Evolutionary conservation across 2,888 invertebrate species (phyloP), one percentile per base, ranked within the genome.

Genomic region (Brachycybe producta): DNA sequence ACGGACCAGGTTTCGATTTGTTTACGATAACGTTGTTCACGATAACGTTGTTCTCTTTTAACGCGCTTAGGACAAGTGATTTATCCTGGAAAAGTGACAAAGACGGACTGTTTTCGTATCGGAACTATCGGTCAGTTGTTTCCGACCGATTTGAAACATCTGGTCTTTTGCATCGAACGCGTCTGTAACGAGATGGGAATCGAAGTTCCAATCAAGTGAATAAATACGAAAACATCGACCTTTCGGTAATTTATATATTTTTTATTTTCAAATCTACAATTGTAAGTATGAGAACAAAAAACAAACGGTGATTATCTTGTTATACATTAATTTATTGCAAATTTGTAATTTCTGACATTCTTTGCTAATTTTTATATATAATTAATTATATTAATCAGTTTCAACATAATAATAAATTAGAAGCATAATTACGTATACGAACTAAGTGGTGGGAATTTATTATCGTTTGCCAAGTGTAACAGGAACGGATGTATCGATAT

Each of bases 81-180:
- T 52, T 71, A 71, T 56, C 70, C 71, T 8, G 71, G 71, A 3
- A 70, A 70, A 59, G 66, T 70, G 28, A 61, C 68, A 17, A 59
- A 65, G 35, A 64, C 65, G 0, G 65, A 69, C 52, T 68, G 68
- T 54, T 71, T 72, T 59, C 64, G 71, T 3, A 68, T 72, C 43
- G 71, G 70, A 38, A 70, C 64, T 59, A 71, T 71, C 48, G 71
- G 71, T 2, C 61, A 70, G 54, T 56, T 71, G 21, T 63, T 62
- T 51, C 64, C 66, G 1, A 55, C 59, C 3, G 70, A 71, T 56
- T 65, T 71, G 65, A 48, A 57, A 15, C 57, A 62, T 23, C 59
- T 71, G 34, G 57, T 70, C 15, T 39, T 52, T 4, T 65, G 64
- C 55, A 63, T 70, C 13, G 57, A 62, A 53, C 56, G 62, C 32